phyloP scores from a whole-genome alignment of 2,113 vertebrate genomes.

The Noctilio leporinus region DNA sequence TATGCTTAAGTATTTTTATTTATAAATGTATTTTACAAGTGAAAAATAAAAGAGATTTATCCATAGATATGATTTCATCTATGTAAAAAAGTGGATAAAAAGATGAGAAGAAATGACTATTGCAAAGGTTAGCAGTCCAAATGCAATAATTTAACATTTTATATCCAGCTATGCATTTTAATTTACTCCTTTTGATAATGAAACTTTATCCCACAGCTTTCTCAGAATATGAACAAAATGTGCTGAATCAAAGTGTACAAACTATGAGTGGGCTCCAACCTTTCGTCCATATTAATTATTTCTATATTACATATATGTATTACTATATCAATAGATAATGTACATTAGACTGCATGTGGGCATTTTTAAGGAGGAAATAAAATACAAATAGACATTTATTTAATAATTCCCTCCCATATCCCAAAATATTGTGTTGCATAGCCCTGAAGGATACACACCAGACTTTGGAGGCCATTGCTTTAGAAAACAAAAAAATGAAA shows the following conservation, averaged over 20 bases:
- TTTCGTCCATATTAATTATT: not conserved
- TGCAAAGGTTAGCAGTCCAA: not conserved
- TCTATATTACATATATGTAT: not conserved
- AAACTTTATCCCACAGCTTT: not conserved
- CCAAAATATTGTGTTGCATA: not conserved
- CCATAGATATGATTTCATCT: not conserved
- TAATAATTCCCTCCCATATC: not conserved
- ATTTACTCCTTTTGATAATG: constrained; percentile 22
- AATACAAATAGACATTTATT: not conserved
- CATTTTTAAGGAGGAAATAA: not conserved
- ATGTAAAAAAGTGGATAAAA: not conserved
- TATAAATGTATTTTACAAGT: not conserved
- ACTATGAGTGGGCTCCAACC: not conserved
- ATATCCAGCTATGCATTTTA: not conserved
- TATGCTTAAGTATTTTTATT: not conserved
- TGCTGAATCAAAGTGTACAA: not conserved
- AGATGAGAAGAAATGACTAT: not conserved
- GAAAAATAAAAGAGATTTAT: not conserved
- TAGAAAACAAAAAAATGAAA: not conserved
- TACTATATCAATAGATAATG: not conserved
- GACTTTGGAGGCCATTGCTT: not conserved
- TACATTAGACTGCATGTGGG: not conserved
- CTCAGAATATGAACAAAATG: not conserved
- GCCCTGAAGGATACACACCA: not conserved
- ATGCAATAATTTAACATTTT: not conserved